These are phyloP conservation scores for Mallotus villosus DNA, from an alignment of 2,797 vertebrate species.

Conservation along the genomic window DNA sequence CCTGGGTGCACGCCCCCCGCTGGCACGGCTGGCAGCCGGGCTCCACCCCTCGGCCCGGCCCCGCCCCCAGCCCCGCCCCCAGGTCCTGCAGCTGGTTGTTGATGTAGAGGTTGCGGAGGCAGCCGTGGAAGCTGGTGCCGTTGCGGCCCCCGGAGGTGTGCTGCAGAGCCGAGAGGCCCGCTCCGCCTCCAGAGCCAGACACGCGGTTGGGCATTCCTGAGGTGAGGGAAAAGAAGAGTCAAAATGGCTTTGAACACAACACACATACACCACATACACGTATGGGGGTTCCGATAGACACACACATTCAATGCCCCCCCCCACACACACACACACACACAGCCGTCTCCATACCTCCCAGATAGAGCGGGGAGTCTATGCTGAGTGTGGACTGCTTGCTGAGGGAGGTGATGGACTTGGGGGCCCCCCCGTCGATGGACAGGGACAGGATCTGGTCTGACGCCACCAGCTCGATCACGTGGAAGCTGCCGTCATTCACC, in stretches of 20 bases:
- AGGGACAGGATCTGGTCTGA: slow-evolving; percentile 91
- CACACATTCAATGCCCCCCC: neutral
- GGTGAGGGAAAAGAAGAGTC: neutral
- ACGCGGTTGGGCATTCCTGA: slow-evolving; percentile 92
- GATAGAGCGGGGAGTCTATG: slow-evolving; percentile 89
- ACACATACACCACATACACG: neutral
- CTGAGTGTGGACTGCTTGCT: slow-evolving; percentile 89
- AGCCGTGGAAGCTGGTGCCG: slow-evolving; percentile 92
- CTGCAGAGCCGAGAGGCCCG: slow-evolving; percentile 80
- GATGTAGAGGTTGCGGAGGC: slow-evolving; percentile 91
- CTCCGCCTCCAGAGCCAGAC: slow-evolving; percentile 48
- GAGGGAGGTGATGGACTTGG: slow-evolving; percentile 92
- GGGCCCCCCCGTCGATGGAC: slow-evolving; percentile 90
- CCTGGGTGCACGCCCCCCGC: slow-evolving; percentile 86
- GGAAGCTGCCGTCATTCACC: slow-evolving; percentile 96
- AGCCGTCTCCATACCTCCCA: slow-evolving; percentile 84
- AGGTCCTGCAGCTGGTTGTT: slow-evolving; percentile 95
- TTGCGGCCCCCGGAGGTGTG: slow-evolving; percentile 85
- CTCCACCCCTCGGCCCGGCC: slow-evolving; percentile 88
- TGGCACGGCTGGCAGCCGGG: slow-evolving; percentile 95
- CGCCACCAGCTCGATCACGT: slow-evolving; percentile 90
- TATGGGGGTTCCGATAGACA: neutral
- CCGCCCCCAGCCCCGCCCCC: slow-evolving; percentile 80
- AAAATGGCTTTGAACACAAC: neutral
- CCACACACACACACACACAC: neutral